These are phyloP conservation scores for Microtus oregoni DNA, from an alignment of 2,113 vertebrate genomes.

Conservation along the genomic window DNA sequence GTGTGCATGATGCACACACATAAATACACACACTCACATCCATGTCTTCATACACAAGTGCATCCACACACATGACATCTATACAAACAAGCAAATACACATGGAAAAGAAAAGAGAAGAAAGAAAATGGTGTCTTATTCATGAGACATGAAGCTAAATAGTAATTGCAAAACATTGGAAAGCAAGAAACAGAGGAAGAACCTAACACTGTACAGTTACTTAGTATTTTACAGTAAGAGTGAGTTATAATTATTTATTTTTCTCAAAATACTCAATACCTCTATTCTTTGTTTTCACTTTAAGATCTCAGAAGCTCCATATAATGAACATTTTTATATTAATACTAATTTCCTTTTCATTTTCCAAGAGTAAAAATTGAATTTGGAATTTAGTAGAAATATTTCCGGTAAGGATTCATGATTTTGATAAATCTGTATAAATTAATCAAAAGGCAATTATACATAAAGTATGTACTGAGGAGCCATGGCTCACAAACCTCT, in stretches of 20 bases:
- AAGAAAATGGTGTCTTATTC: background rate
- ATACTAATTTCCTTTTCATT: background rate
- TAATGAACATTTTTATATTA: background rate
- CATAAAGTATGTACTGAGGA: background rate
- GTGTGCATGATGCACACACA: no score
- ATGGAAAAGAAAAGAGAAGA: background rate
- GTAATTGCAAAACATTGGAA: background rate
- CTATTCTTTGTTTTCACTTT: background rate
- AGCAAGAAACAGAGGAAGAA: background rate
- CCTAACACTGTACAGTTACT: background rate
- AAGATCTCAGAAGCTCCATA: background rate
- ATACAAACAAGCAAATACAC: background rate
- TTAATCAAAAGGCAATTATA: background rate
- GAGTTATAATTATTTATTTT: background rate
- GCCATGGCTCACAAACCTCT: background rate
- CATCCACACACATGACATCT: background rate
- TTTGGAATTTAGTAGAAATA: background rate
- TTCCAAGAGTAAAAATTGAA: background rate
- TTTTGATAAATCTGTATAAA: background rate
- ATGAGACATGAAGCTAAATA: background rate
- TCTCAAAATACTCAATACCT: background rate
- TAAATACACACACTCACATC: background rate
- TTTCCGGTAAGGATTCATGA: background rate
- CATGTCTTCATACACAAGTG: background rate
- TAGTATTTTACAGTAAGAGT: background rate